phyloP scores from a whole-genome alignment of 2,113 vertebrate genomes.

The Sapayoa aenigma region DNA sequence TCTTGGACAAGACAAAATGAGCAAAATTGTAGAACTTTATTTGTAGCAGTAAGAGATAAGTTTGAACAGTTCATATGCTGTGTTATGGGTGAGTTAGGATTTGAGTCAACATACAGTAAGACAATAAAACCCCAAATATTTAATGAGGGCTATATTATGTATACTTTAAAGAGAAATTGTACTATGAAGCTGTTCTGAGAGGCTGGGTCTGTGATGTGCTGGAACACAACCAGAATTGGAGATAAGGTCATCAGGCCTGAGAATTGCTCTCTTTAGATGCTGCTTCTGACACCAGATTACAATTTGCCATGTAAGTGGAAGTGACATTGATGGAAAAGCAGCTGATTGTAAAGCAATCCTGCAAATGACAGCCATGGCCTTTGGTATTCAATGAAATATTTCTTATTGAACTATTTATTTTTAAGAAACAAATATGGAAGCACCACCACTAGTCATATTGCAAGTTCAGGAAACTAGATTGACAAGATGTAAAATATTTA shows the following conservation, averaged over 20 bases:
- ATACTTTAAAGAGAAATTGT: neutral
- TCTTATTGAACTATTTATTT: neutral
- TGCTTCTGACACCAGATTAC: neutral
- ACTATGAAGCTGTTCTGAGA: neutral
- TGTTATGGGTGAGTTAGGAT: neutral
- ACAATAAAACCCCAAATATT: neutral
- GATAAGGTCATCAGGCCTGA: neutral
- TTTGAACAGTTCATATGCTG: neutral
- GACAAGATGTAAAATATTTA: neutral
- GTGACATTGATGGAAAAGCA: slow-evolving; percentile 37
- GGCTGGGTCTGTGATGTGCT: neutral
- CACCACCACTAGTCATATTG: neutral
- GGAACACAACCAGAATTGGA: neutral
- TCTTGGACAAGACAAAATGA: neutral
- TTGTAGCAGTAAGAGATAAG: neutral
- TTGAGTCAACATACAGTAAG: neutral
- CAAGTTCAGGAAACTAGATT: neutral
- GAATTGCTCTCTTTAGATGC: neutral
- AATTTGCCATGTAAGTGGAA: neutral
- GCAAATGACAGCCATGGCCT: neutral
- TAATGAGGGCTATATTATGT: neutral
- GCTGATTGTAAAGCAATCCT: neutral
- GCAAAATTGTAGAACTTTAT: neutral
- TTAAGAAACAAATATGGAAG: neutral
- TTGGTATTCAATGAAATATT: neutral